Evolutionary conservation across 1,140 invertebrate species (phyloP).

Genomic region (Drosophila saltans): DNA sequence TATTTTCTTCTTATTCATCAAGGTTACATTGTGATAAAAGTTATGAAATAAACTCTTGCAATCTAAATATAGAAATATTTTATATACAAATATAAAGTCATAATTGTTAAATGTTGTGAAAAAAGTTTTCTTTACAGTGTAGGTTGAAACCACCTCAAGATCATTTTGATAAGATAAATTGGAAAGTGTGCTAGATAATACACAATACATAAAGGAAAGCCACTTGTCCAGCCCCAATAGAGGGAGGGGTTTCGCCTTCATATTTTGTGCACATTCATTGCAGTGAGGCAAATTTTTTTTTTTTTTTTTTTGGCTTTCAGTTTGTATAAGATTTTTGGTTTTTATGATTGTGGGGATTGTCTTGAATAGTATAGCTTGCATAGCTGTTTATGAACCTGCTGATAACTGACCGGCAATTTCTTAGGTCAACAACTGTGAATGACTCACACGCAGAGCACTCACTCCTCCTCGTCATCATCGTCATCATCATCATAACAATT

Average conservation of each 20-base stretch:
- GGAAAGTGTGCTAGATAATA: constrained; percentile 45
- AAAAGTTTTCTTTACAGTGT: constrained; percentile 42
- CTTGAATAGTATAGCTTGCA: background rate
- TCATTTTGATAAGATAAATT: constrained; percentile 76
- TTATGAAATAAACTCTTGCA: too few relatives aligned
- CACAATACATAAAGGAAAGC: background rate
- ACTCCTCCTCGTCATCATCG: background rate
- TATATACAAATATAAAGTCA: too few relatives aligned
- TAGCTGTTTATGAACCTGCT: constrained; percentile 2
- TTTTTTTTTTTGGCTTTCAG: background rate
- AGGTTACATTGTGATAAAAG: too few relatives aligned
- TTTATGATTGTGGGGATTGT: background rate
- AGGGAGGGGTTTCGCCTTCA: background rate
- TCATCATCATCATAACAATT: background rate
- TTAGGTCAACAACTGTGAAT: constrained; percentile 47
- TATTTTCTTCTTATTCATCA: too few relatives aligned
- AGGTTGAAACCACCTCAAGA: constrained; percentile 58
- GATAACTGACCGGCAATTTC: constrained; percentile 19
- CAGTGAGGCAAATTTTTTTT: constrained; percentile 54
- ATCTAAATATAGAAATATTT: too few relatives aligned
- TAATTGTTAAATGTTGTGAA: background rate
- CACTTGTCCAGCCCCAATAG: background rate
- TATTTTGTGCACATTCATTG: constrained; percentile 63
- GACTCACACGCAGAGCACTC: constrained; percentile 42
- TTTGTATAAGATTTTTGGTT: constrained; percentile 8